A percentile compares a stretch with the other conserved stretches of the same genome.
These are phyloP conservation scores for Pogonus chalceus DNA, from an alignment of 1,140 invertebrate species.

Conservation along the genomic window DNA sequence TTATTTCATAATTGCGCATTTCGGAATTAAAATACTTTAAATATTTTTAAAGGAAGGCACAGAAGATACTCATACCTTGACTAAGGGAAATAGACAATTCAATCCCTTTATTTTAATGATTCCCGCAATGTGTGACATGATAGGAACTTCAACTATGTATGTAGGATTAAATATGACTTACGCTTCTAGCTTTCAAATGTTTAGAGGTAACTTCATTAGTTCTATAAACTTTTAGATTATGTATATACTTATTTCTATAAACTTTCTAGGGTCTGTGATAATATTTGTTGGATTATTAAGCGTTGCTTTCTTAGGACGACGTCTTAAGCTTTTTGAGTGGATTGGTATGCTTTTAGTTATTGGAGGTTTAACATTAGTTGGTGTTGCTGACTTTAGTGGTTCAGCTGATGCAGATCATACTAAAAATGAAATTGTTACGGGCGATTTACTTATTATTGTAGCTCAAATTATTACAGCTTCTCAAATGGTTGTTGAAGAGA, in stretches of 20 bases:
- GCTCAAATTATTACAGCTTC: constrained; percentile 83
- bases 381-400: constrained; percentile 62
- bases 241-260: too few species aligned
- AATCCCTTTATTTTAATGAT: constrained; percentile 74
- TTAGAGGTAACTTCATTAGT: constrained; percentile 71
- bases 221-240: too few species aligned
- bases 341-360: constrained; percentile 73
- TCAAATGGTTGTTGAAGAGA: constrained; percentile 94
- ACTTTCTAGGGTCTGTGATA: constrained; percentile 67
- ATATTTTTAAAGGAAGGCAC: constrained; percentile 40
- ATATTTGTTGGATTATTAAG: constrained; percentile 88
- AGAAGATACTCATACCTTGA: constrained; percentile 45
- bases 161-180: constrained; percentile 86
- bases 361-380: constrained; percentile 71
- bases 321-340: constrained; percentile 66
- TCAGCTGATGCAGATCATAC: constrained; percentile 37
- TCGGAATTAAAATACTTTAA: too few species aligned
- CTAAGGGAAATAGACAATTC: constrained; percentile 58
- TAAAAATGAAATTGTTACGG: constrained; percentile 77
- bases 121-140: constrained; percentile 77
- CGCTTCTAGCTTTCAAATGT: constrained; percentile 94
- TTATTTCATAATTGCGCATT: too few species aligned
- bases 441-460: constrained; percentile 84
- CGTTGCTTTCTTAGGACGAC: constrained; percentile 71
- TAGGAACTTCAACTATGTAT: constrained; percentile 79